Base-by-base conservation (phyloP, 2,797 vertebrate genomes). In the Champsocephalus gunnari region DNA sequence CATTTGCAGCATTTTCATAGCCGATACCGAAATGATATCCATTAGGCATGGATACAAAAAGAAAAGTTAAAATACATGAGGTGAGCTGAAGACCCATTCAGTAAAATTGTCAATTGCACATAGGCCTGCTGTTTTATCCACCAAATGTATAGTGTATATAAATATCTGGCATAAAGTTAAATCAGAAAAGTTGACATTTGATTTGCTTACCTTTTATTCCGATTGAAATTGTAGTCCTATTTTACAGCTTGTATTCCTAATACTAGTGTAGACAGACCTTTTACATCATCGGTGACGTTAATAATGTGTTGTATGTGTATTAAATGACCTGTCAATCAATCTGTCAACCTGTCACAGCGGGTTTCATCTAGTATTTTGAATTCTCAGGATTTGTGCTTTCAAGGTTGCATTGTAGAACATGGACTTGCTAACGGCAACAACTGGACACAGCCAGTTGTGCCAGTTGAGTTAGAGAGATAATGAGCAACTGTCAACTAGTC, bases 341-440 rank as follows among this genome's bases (percentile, higher is more conserved):
- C n/a, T 60, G 44, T 66, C 57, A 75, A 6, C n/a, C 41, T 60
- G 51, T 56, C 50, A 51, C 0, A 34, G 28, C 41, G 49, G 3
- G 16, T 41, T 79, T 58, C 56, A 3, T 9, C 24, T 9, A 5
- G 2, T 58, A 3, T 21, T 64, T 55, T 61, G 16, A 53, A 34
- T 47, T 53, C 13, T 41, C 11, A 38, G 16, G 34, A 44, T 6
- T 38, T 57, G 34, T 32, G 38, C 32, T n/a, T 54, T n/a, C n/a
- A 14, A 62, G 49, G 57, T 66, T 59, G 5, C 4, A 38, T 66
- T 49, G 28, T 14, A 41, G 19, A 55, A 19, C 28, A 32, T 38
- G 21, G 7, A 59, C 21, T 59, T 66, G 47, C 66, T 43, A 65
- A 76, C 17, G 45, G 64, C 28, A 77, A 76, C 56, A 47, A 53